phyloP scores from a whole-genome alignment of 2,888 invertebrate species.

The Tiliacea citrago region DNA sequence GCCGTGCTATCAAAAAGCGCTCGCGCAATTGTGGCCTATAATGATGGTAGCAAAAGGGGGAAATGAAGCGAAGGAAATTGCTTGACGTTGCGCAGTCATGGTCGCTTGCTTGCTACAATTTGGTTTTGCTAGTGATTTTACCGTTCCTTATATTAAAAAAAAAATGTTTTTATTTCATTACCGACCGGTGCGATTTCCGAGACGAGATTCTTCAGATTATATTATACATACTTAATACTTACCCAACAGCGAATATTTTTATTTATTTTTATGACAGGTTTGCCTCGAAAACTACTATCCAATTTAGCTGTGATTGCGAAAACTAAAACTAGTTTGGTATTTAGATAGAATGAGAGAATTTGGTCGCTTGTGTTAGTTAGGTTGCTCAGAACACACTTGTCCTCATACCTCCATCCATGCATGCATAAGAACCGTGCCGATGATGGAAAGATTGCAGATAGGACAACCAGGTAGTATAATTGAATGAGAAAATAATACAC shows the following conservation, averaged over 20 bases:
- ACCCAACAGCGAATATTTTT: not conserved
- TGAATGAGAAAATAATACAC: not conserved
- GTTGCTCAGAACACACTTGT: not conserved
- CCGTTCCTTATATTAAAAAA: constrained; percentile 3
- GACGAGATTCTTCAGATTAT: constrained; percentile 11
- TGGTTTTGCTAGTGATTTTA: constrained; percentile 19
- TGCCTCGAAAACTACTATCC: constrained; percentile 22
- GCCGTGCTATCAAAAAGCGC: constrained; percentile 42
- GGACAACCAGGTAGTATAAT: not conserved
- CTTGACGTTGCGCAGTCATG: constrained; percentile 56
- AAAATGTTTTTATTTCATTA: constrained; percentile 3
- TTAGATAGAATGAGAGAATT: constrained; percentile 1
- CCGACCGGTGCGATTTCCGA: constrained; percentile 28
- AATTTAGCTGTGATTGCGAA: constrained; percentile 19
- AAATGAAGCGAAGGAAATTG: constrained; percentile 58
- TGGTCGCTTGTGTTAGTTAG: not conserved
- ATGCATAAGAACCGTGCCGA: not conserved
- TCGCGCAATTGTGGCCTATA: constrained; percentile 38
- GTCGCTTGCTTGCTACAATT: constrained; percentile 28
- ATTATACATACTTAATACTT: not conserved
- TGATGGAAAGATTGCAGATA: not conserved
- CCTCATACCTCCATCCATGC: not conserved
- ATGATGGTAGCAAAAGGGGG: constrained; percentile 56
- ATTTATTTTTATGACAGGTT: not conserved
- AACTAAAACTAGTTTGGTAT: constrained; percentile 15